Base-by-base conservation (phyloP, 2,888 invertebrate genomes). In the Eumerus sabulonum region DNA sequence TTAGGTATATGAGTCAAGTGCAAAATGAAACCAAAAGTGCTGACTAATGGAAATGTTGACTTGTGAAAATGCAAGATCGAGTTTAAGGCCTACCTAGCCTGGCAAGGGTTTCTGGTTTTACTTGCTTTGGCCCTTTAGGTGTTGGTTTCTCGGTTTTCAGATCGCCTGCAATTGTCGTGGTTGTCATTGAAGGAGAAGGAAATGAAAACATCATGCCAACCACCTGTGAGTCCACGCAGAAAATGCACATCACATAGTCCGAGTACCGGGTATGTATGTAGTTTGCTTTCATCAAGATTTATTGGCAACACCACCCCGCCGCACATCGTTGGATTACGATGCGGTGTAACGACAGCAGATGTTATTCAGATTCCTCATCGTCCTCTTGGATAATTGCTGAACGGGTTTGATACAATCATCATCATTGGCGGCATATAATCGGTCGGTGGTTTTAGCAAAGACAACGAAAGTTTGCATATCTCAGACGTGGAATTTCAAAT, bases 391-490 rank as follows among this genome's bases (percentile, higher is more conserved):
- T 77, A 77, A 77, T 73, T 77, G 59, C 45, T 50, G 54, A 79
- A 79, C 79, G 59, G 59, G 79, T 79, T 79, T 70, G 54, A 60
- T 70, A 62, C 17, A 56, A 59, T 60, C 64, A 66, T 63, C 60
- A 63, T 70, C 45, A 54, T 59, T 53, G 48, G 63, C 63, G n/a
- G n/a, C n/a, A n/a, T n/a, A 70, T 35, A 11, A 40, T n/a, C 40
- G n/a, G 1, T 3, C 40, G 53, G 51, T 27, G 27, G 27, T 35
- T 51, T 60, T 16, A 64, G 70, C 40, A 60, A 59, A 48, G 56
- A 72, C 71, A 62, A 77, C 77, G 77, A 79, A 79, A 79, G 77
- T 79, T 79, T 68, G 59, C 68, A 72, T 62, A 62, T 50, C 12
- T 62, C 51, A 45, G 35, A 9, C 19, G 38, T n/a, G 9, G n/a